Base-by-base conservation (phyloP, 2,888 invertebrate species). In the Cerastoderma edule region DNA sequence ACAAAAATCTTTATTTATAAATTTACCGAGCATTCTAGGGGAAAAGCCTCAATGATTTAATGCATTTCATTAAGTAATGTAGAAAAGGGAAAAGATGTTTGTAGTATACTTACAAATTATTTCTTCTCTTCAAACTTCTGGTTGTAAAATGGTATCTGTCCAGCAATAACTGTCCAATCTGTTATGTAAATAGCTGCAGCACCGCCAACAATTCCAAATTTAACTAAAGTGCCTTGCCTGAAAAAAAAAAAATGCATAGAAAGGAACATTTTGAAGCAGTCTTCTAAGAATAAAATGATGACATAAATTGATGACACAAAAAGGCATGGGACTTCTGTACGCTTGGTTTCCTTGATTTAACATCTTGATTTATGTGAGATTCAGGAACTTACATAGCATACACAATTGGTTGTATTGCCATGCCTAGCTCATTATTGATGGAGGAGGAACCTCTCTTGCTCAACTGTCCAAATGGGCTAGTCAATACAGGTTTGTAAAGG, bases 121-220 rank as follows among this genome's bases (percentile, higher is more conserved):
- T 60, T 60, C 39, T 60, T 39, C 4, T 60, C 60, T 39, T 35
- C 5, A 39, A 60, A 60, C 39, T 60, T 60, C 33, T 39, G 39
- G 30, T 60, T 60, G 13, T 60, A 60, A 60, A 60, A 60, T 60
- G 60, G 60, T 60, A 60, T 60, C 39, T 60, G 35, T 24, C 24
- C 60, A 3, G 60, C 60, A 27, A 60, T 39, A 1, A 60, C 60
- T 24, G 35, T 60, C 60, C 60, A 60, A 27, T 60, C 60, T 19
- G 60, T 33, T n/a, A 60, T 19, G 27, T 24, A 60, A 22, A 60
- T 60, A 30, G 39, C 35, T 3, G 60, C 60, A 39, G 22, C 22
- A 24, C 60, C 60, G 39, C 24, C 60, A 1, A 60, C 60, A 10
- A 60, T 16, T 39, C 60, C 60, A 35, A 39, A 39, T 39, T 39